Evolutionary conservation across 2,888 invertebrate species (phyloP).

Genomic region (Helobdella robusta): DNA sequence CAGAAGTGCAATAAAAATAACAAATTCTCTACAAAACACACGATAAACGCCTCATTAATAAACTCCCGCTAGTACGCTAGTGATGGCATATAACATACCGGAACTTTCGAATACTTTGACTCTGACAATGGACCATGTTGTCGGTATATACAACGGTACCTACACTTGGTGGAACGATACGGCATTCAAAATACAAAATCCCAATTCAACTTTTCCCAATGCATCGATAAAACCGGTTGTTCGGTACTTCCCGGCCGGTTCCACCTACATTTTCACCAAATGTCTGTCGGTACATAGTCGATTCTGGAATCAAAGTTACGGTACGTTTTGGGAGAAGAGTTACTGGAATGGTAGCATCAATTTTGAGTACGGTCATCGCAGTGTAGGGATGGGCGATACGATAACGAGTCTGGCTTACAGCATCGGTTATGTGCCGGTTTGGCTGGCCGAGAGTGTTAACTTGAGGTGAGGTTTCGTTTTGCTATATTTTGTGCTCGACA

Average conservation of each 20-base stretch:
- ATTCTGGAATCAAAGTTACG: constrained; percentile 38
- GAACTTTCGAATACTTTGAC: constrained; percentile 35
- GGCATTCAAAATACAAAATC: not conserved
- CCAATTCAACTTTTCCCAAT: constrained; percentile 6
- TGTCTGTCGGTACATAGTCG: constrained; percentile 38
- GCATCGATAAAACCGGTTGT: constrained; percentile 35
- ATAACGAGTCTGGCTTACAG: constrained; percentile 31
- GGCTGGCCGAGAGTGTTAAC: constrained; percentile 34
- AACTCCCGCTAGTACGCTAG: constrained; percentile 38
- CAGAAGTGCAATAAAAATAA: too few relatives aligned
- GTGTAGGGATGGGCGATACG: constrained; percentile 28
- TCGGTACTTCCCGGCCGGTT: constrained; percentile 43
- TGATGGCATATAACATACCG: constrained; percentile 40
- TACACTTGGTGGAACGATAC: constrained; percentile 40
- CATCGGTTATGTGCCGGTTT: constrained; percentile 40
- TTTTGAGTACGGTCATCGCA: constrained; percentile 3
- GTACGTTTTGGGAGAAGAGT: constrained; percentile 37
- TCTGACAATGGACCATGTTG: constrained; percentile 38
- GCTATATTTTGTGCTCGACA: too few relatives aligned
- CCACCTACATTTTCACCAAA: constrained; percentile 36
- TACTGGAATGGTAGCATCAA: constrained; percentile 1
- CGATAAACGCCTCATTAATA: not conserved
- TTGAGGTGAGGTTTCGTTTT: too few relatives aligned
- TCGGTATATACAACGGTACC: constrained; percentile 41
- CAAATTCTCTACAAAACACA: not conserved